These are phyloP conservation scores for Salvelinus alpinus DNA, from an alignment of 2,113 vertebrate species.

Conservation along the genomic window DNA sequence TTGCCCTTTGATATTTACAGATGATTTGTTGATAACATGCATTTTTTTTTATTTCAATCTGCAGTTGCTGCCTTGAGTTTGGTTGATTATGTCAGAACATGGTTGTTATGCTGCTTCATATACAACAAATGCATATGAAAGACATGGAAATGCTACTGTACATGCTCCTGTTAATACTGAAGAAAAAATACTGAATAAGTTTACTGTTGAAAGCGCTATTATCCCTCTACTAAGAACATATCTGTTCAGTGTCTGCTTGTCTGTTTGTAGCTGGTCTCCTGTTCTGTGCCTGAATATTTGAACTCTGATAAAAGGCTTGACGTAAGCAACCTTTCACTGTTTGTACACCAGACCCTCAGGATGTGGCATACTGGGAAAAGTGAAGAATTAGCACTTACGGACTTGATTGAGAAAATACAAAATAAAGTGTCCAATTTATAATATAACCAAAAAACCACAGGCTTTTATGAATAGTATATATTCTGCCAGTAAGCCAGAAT, in stretches of 20 bases:
- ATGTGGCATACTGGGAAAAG: conserved; percentile 37
- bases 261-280: conserved; percentile 1
- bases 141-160: neutral
- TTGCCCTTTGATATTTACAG: conserved; percentile 4
- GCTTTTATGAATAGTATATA: conserved; percentile 9
- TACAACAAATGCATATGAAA: neutral
- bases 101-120: conserved; percentile 3
- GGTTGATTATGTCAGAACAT: neutral
- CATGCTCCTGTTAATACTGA: neutral
- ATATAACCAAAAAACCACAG: conserved; percentile 19
- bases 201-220: neutral
- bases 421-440: conserved; percentile 2
- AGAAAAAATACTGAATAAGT: neutral
- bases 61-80: neutral
- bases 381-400: conserved; percentile 51
- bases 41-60: neutral
- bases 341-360: conserved; percentile 24
- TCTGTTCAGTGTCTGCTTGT: conserved; percentile 7
- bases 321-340: conserved; percentile 30
- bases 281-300: conserved; percentile 17
- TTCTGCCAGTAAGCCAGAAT: too few species aligned
- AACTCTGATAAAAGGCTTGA: conserved; percentile 17
- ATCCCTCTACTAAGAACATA: conserved; percentile 2
- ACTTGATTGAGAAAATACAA: conserved; percentile 39
- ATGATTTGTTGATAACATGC: neutral